Evolutionary conservation across 2,113 vertebrate genomes (phyloP).

Genomic region (Myrmecophaga tridactyla): DNA sequence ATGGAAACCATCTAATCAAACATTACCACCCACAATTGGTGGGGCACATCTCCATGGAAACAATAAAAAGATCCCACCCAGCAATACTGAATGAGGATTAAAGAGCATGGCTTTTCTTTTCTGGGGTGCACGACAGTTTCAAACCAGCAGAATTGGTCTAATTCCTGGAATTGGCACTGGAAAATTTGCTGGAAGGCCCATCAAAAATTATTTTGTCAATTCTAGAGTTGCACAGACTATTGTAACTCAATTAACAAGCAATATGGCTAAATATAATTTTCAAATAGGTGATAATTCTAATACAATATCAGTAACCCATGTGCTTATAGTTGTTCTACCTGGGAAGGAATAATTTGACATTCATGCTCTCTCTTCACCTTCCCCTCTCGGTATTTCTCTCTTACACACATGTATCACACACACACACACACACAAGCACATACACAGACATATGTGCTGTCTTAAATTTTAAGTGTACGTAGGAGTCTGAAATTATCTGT

Average conservation of each 20-base stretch:
- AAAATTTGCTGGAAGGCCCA: neutral
- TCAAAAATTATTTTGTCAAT: conserved; percentile 39
- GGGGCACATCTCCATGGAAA: too few species aligned
- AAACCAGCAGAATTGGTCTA: too few species aligned
- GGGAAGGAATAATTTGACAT: neutral
- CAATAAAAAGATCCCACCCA: too few species aligned
- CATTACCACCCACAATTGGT: too few species aligned
- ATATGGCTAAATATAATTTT: conserved; percentile 5
- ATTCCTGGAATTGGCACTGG: neutral
- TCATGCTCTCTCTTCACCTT: too few species aligned
- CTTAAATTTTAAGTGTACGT: neutral
- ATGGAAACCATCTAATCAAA: too few species aligned
- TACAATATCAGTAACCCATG: neutral
- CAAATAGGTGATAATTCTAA: neutral
- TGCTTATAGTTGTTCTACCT: neutral
- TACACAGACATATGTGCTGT: neutral
- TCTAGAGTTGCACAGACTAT: neutral
- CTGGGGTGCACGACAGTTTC: too few species aligned
- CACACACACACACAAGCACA: neutral
- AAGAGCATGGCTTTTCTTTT: too few species aligned
- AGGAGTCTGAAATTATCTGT: neutral
- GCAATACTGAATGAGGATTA: too few species aligned
- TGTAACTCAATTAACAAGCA: conserved; percentile 9
- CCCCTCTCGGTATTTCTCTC: neutral
- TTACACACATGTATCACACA: neutral